These are phyloP conservation scores for Sinella curviseta DNA, from an alignment of 1,140 invertebrate genomes.

Conservation along the genomic window DNA sequence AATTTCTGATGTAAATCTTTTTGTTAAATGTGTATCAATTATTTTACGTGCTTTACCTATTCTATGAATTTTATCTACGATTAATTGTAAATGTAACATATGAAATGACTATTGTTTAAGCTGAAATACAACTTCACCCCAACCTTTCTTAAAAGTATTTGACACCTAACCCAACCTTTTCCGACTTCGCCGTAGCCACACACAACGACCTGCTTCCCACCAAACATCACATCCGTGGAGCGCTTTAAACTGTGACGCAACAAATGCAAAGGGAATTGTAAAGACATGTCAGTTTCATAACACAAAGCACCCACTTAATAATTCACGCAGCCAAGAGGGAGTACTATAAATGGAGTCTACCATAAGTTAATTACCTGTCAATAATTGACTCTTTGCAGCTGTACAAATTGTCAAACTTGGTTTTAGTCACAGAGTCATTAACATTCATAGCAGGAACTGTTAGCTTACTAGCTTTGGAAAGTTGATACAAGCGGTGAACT, in stretches of 20 bases:
- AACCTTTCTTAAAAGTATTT: too few relatives aligned
- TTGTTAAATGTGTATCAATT: too few relatives aligned
- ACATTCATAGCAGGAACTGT: constrained; percentile 99
- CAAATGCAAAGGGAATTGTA: constrained; percentile 45
- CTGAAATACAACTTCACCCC: too few relatives aligned
- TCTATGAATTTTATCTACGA: too few relatives aligned
- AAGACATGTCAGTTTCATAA: background rate
- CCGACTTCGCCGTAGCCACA: constrained; percentile 98
- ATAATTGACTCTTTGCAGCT: constrained; percentile 86
- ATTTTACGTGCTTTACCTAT: too few relatives aligned
- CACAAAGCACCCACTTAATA: background rate
- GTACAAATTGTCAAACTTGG: constrained; percentile 97
- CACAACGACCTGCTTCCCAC: constrained; percentile 93
- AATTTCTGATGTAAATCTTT: too few relatives aligned
- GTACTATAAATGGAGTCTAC: constrained; percentile 16
- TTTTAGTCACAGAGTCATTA: constrained; percentile 97
- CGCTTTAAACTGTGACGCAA: constrained; percentile 75
- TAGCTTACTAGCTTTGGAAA: constrained; percentile 90
- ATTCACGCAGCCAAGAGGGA: background rate
- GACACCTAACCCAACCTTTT: too few relatives aligned
- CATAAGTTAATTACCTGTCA: constrained; percentile 71
- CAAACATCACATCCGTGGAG: constrained; percentile 97
- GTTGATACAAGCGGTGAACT: constrained; percentile 92
- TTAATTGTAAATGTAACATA: too few relatives aligned
- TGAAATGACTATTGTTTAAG: too few relatives aligned